Evolutionary conservation across 2,797 vertebrate species (phyloP).

Genomic region (Florisuga fusca): DNA sequence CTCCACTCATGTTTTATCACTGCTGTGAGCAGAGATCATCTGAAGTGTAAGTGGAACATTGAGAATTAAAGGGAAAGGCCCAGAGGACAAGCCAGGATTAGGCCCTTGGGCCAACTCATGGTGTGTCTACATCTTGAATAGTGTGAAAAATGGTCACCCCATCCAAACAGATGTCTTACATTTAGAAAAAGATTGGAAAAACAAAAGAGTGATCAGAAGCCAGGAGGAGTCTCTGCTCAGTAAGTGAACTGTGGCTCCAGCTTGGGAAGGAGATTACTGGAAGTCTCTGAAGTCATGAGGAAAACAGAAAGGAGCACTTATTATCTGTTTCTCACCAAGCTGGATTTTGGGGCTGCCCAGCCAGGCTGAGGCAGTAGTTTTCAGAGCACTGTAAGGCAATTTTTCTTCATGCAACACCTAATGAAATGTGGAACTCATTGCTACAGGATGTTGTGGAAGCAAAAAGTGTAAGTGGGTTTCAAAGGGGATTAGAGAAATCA

Average conservation of each 20-base stretch:
- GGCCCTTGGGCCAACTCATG: background rate
- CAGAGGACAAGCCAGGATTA: background rate
- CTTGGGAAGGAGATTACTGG: background rate
- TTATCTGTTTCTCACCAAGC: background rate
- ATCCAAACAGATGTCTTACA: background rate
- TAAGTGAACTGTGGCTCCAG: background rate
- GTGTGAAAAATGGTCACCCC: background rate
- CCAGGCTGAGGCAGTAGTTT: background rate
- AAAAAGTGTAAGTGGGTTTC: background rate
- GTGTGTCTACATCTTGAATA: accelerated
- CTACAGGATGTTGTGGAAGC: background rate
- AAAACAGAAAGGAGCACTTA: background rate
- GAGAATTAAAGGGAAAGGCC: background rate
- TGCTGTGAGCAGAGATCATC: background rate
- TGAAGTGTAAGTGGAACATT: background rate
- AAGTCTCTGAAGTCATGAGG: background rate
- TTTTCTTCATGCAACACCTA: background rate
- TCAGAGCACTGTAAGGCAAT: accelerated
- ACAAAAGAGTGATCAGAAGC: background rate
- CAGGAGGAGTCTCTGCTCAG: background rate
- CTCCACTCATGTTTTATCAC: background rate
- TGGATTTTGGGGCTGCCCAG: background rate
- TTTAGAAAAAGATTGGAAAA: background rate
- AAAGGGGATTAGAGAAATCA: background rate
- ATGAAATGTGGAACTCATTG: background rate